Percentiles rank a stretch among this genome's conserved stretches.
Evolutionary conservation across 1,140 invertebrate species (phyloP).

Genomic region (Drosophila auraria): DNA sequence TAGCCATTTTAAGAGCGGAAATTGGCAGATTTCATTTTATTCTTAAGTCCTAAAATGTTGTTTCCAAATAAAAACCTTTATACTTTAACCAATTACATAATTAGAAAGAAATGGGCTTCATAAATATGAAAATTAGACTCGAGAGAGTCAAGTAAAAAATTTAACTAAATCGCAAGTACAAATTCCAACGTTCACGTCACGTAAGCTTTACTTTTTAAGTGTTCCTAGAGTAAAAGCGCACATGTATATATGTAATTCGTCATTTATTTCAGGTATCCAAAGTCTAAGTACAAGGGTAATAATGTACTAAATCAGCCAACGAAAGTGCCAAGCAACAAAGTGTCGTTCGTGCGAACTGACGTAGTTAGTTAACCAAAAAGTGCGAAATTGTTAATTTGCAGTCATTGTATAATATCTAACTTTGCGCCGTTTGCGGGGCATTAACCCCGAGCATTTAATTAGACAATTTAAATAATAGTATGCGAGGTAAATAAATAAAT

Average conservation of each 20-base stretch:
- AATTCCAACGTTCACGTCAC: slow-evolving; percentile 24
- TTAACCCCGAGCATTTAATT: background rate
- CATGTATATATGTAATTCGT: background rate
- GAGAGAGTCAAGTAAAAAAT: slow-evolving; percentile 18
- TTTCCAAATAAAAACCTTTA: background rate
- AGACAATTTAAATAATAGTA: background rate
- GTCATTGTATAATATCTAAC: slow-evolving; percentile 6
- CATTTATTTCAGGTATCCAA: slow-evolving; percentile 27
- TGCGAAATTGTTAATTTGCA: background rate
- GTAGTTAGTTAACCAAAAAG: slow-evolving; percentile 12
- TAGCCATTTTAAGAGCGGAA: too few species aligned
- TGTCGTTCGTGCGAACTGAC: background rate
- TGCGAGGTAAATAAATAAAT: background rate
- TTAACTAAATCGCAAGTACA: slow-evolving; percentile 19
- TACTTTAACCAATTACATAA: background rate
- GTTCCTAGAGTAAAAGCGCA: slow-evolving; percentile 3
- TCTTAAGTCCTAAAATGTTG: too few species aligned
- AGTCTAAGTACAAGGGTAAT: slow-evolving; percentile 11
- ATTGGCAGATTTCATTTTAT: background rate
- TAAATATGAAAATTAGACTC: slow-evolving; percentile 13
- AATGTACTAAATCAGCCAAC: slow-evolving; percentile 4
- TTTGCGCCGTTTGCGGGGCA: background rate
- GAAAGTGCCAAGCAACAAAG: background rate
- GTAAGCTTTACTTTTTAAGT: slow-evolving; percentile 9
- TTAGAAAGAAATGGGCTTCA: background rate